Conservation (phyloP, 2,797 vertebrate species). For the Poecilia gillii region DNA sequence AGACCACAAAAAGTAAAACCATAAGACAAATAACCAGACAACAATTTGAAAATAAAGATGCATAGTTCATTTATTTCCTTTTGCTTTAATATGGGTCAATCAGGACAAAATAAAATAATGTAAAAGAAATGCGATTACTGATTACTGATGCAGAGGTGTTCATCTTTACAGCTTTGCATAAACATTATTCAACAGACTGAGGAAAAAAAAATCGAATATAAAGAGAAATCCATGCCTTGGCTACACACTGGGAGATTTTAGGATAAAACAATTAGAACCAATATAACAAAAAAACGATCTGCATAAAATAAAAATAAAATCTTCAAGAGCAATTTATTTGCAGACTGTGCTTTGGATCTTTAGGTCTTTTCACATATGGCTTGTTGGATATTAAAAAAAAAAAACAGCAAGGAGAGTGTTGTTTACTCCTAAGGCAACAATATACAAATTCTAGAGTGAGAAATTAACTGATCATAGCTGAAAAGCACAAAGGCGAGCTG, state of each 20-base stretch:
- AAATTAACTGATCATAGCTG: conserved; percentile 67
- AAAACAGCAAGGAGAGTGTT: conserved; percentile 69
- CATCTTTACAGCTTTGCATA: conserved; percentile 26
- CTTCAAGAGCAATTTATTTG: conserved; percentile 67
- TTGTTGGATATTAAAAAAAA: conserved; percentile 72
- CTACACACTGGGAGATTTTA: conserved; percentile 31
- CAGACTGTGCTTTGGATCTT: conserved; percentile 74
- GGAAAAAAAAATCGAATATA: conserved; percentile 14
- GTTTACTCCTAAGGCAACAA: conserved; percentile 83
- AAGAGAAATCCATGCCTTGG: conserved; percentile 21
- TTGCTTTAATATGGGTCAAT: conserved; percentile 43
- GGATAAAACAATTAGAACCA: conserved; percentile 48
- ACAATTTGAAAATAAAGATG: conserved; percentile 22
- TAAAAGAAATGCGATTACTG: conserved; percentile 23
- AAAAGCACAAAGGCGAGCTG: conserved; percentile 73
- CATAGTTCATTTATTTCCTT: conserved; percentile 40
- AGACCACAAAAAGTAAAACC: neutral
- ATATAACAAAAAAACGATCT: conserved; percentile 58
- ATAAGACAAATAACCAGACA: neutral
- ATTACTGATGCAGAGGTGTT: conserved; percentile 3
- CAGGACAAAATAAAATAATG: conserved; percentile 44
- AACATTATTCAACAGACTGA: conserved; percentile 24
- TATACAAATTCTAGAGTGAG: conserved; percentile 68
- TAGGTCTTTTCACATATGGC: conserved; percentile 76
- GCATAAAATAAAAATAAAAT: conserved; percentile 54